Evolutionary conservation across 2,797 vertebrate genomes (phyloP).

Genomic region (Discoglossus pictus): DNA sequence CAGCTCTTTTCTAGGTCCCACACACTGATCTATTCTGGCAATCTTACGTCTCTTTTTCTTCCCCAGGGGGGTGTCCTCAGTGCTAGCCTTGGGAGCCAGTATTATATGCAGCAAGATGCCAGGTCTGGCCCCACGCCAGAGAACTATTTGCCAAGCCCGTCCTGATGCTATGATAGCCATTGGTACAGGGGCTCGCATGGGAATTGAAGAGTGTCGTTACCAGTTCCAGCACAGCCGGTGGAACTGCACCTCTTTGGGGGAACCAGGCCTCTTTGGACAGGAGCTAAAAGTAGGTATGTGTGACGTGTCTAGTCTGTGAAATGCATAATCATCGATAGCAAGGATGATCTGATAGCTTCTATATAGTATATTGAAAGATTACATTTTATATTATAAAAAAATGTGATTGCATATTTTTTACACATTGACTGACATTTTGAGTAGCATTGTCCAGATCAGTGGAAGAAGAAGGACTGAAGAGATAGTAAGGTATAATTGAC

Average conservation of each 20-base stretch:
- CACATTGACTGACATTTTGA: too few relatives aligned
- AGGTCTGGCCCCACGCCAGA: constrained; percentile 45
- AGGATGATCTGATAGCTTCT: too few relatives aligned
- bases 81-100: constrained; percentile 50
- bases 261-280: constrained; percentile 46
- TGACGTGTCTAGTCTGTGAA: background rate
- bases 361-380: too few relatives aligned
- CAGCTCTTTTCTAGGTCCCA: too few relatives aligned
- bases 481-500: too few relatives aligned
- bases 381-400: too few relatives aligned
- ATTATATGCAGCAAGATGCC: constrained; percentile 53
- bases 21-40: too few relatives aligned
- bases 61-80: constrained; percentile 46
- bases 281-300: constrained; percentile 53
- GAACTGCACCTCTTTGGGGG: constrained; percentile 48
- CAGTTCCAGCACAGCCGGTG: constrained; percentile 49
- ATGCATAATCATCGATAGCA: background rate
- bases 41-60: background rate
- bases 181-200: constrained; percentile 39
- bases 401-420: too few relatives aligned
- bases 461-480: too few relatives aligned
- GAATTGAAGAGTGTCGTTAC: constrained; percentile 42
- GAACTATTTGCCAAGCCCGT: constrained; percentile 44
- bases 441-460: too few relatives aligned
- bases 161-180: constrained; percentile 49